These are phyloP conservation scores for Calidris pygmaea DNA, from an alignment of 2,113 vertebrate genomes.

Conservation along the genomic window DNA sequence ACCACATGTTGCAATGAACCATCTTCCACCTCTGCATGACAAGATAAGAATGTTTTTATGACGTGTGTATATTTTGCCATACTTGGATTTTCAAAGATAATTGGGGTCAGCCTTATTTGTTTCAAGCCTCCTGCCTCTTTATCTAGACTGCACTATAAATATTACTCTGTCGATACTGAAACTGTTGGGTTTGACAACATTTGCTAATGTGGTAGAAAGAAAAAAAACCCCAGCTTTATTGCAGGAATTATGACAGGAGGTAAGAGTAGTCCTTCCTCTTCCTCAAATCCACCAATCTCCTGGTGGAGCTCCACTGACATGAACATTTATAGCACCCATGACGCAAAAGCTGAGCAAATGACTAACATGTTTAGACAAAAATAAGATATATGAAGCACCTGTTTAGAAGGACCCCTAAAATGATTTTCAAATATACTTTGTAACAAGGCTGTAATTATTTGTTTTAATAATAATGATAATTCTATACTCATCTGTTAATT, in stretches of 20 bases:
- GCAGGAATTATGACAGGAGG: neutral
- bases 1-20: neutral
- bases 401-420: neutral
- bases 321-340: neutral
- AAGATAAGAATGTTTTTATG: conserved; percentile 21
- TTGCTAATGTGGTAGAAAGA: neutral
- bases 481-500: neutral
- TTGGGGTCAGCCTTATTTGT: neutral
- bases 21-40: neutral
- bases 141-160: neutral
- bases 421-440: neutral
- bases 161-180: neutral
- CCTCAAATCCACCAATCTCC: neutral
- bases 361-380: neutral
- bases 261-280: neutral
- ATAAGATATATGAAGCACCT: neutral
- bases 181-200: neutral
- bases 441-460: neutral
- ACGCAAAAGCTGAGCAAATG: neutral
- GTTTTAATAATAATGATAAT: neutral
- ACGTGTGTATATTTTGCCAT: neutral
- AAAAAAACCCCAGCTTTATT: neutral
- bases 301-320: neutral
- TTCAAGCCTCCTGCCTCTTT: neutral
- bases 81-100: neutral